phyloP scores from a whole-genome alignment of 2,888 invertebrate species.

The Cheilosia grossa region DNA sequence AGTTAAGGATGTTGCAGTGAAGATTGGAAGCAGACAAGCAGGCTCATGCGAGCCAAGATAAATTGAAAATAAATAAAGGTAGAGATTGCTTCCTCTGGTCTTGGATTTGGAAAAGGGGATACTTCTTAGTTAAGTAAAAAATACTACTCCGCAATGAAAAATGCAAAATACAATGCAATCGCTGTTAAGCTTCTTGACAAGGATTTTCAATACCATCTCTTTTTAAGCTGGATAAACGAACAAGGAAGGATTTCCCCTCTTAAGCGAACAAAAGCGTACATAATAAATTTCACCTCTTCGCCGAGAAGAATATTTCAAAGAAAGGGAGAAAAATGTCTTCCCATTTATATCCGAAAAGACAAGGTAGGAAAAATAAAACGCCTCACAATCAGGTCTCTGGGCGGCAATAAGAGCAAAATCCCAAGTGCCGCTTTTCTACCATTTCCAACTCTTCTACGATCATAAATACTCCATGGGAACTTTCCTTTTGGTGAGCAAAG shows the following conservation, averaged over 20 bases:
- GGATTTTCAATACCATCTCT: no score
- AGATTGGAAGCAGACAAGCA: no score
- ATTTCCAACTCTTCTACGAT: slow-evolving; percentile 39
- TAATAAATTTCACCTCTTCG: slow-evolving; percentile 24
- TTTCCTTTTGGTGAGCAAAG: slow-evolving; percentile 47
- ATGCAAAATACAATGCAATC: no score
- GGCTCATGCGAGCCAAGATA: no score
- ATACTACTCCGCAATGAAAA: no score
- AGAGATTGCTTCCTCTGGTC: no score
- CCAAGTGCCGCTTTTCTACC: slow-evolving; percentile 29
- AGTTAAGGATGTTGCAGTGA: no score
- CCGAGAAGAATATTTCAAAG: neutral
- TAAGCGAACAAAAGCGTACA: neutral
- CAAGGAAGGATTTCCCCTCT: neutral
- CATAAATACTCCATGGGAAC: slow-evolving; percentile 61
- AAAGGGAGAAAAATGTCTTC: slow-evolving; percentile 30
- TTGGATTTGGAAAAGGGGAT: no score
- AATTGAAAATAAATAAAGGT: no score
- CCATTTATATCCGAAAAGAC: slow-evolving; percentile 58
- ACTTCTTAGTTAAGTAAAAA: no score
- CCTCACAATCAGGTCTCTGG: slow-evolving; percentile 69
- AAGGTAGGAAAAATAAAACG: neutral
- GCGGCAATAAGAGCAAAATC: slow-evolving; percentile 62
- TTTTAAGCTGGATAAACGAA: neutral
- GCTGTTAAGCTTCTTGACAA: no score